Percentiles rank a stretch among this genome's conserved stretches.
Evolutionary conservation across 1,140 invertebrate genomes (phyloP).

Genomic region (Plodia interpunctella): DNA sequence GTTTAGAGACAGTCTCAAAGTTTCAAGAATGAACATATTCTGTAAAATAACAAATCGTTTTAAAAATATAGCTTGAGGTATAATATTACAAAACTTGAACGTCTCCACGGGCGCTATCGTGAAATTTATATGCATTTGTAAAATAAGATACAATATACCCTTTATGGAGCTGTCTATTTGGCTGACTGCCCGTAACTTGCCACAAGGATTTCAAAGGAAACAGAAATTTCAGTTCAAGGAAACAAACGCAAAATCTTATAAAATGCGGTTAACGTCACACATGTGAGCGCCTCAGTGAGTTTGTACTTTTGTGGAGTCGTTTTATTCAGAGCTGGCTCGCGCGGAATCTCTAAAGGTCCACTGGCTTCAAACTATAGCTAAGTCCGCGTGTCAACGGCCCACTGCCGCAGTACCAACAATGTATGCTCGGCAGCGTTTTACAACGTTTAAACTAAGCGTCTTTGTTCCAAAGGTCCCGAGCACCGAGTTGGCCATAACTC

Average conservation of each 20-base stretch:
- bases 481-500: constrained; percentile 29
- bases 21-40: too few relatives aligned
- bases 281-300: constrained; percentile 43
- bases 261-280: constrained; percentile 68
- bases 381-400: constrained; percentile 1
- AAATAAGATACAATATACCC: constrained; percentile 41
- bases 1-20: too few relatives aligned
- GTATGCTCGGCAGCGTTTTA: constrained; percentile 11
- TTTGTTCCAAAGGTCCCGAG: constrained; percentile 32
- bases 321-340: constrained; percentile 37
- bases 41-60: constrained; percentile 12
- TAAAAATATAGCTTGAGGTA: constrained; percentile 22
- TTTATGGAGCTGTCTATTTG: constrained; percentile 65
- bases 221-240: constrained; percentile 52
- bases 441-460: constrained; percentile 35
- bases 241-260: constrained; percentile 67
- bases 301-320: constrained; percentile 42
- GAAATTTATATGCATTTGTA: constrained; percentile 26
- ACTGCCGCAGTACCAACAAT: background rate
- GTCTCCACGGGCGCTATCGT: background rate
- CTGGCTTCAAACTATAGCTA: constrained; percentile 15
- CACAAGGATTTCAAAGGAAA: constrained; percentile 54
- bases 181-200: constrained; percentile 53
- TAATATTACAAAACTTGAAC: background rate
- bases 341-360: constrained; percentile 38